These are phyloP conservation scores for Panagrolaimus sp. DNA, from an alignment of 1,140 invertebrate species.

Conservation along the genomic window DNA sequence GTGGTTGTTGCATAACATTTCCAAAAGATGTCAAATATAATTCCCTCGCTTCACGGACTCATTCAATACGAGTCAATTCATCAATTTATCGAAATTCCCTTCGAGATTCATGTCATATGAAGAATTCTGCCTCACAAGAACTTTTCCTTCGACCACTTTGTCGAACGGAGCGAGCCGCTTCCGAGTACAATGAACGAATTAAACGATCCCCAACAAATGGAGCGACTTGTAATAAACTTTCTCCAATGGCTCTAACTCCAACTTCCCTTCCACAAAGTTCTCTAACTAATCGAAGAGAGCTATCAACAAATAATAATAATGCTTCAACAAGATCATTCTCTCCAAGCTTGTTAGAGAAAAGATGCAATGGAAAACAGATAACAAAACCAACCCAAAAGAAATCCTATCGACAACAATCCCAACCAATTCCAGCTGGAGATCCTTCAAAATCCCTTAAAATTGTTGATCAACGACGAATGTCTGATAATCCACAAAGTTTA, in stretches of 20 bases:
- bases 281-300: not conserved
- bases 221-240: not conserved
- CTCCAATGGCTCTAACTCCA: not conserved
- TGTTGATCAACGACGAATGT: not conserved
- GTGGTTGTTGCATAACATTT: not conserved
- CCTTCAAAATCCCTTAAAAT: not conserved
- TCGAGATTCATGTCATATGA: conserved; percentile 7
- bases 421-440: not conserved
- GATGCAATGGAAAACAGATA: not conserved
- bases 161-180: not conserved
- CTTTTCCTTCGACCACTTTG: not conserved
- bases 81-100: not conserved
- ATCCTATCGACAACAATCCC: conserved; percentile 8
- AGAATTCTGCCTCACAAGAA: not conserved
- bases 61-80: not conserved
- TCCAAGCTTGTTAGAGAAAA: not conserved
- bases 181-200: not conserved
- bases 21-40: conserved; percentile 14
- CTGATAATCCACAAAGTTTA: not conserved
- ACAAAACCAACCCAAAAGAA: not conserved
- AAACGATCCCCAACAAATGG: not conserved
- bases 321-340: not conserved
- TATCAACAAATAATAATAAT: not conserved
- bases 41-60: not conserved
- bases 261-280: not conserved